A percentile compares a stretch with the other conserved stretches of the same genome.
These are phyloP conservation scores for Adrianichthys oophorus DNA, from an alignment of 2,797 vertebrate genomes.

Conservation along the genomic window DNA sequence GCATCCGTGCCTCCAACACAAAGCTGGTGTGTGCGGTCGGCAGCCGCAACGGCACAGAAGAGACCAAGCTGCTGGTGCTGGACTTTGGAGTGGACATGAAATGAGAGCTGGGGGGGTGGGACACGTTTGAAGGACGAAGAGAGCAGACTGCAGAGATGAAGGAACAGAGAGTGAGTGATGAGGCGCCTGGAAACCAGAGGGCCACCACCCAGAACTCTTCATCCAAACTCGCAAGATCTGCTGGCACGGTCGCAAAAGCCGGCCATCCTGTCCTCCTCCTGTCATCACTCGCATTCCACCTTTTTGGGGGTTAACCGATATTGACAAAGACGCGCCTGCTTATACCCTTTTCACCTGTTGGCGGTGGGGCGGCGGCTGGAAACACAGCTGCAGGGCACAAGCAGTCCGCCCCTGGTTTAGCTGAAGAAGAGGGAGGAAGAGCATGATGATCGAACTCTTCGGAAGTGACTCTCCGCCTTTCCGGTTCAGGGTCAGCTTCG, in stretches of 20 bases:
- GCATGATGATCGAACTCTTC: slow-evolving; percentile 78
- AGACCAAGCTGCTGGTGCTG: slow-evolving; percentile 99
- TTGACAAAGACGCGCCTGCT: slow-evolving; percentile 52
- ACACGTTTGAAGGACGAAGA: slow-evolving; percentile 32
- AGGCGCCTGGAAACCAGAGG: slow-evolving; percentile 40
- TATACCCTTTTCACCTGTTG: slow-evolving; percentile 32
- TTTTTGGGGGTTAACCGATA: slow-evolving; percentile 45
- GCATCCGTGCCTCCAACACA: slow-evolving; percentile 98
- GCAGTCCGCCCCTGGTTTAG: slow-evolving; percentile 40
- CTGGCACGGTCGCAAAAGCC: slow-evolving; percentile 69
- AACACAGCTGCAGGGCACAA: slow-evolving; percentile 23
- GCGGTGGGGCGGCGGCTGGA: slow-evolving; percentile 34
- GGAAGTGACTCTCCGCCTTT: slow-evolving; percentile 56
- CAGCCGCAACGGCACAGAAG: slow-evolving; percentile 98
- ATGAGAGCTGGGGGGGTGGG: slow-evolving; percentile 74
- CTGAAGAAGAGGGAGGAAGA: slow-evolving; percentile 73
- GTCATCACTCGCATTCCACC: slow-evolving; percentile 44
- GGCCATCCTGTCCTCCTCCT: slow-evolving; percentile 61
- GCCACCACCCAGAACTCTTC: slow-evolving; percentile 45
- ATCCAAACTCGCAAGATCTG: slow-evolving; percentile 57
- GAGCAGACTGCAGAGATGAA: slow-evolving; percentile 33
- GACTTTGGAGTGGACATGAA: slow-evolving; percentile 99
- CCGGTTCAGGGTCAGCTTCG: slow-evolving; percentile 77
- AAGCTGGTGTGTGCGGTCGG: slow-evolving; percentile 98
- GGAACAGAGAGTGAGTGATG: slow-evolving; percentile 35